Conservation (phyloP, 2,888 invertebrate species). For the Busseola fusca region DNA sequence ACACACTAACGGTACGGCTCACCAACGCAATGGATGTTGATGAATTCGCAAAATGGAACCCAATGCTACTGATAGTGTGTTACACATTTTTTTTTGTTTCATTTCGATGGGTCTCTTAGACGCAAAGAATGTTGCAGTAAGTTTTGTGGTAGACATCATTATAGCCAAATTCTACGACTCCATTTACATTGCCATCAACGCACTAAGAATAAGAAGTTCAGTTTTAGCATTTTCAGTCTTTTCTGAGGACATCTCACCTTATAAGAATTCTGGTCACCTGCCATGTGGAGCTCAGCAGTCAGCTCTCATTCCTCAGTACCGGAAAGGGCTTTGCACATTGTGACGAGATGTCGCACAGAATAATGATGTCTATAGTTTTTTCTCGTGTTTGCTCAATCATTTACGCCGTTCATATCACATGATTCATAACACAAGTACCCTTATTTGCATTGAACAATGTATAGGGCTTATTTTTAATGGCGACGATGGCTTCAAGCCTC, state of each 20-base stretch:
- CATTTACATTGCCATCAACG: neutral
- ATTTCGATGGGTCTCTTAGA: too few species aligned
- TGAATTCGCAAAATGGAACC: too few species aligned
- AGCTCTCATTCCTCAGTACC: conserved; percentile 23
- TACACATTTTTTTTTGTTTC: too few species aligned
- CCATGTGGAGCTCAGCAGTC: neutral
- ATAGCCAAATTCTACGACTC: too few species aligned
- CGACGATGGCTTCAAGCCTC: neutral
- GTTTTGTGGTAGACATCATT: too few species aligned
- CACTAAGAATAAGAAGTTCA: neutral
- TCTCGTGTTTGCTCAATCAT: conserved; percentile 43
- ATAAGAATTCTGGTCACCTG: neutral
- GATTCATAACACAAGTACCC: conserved; percentile 36
- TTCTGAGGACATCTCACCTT: neutral
- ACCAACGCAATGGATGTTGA: too few species aligned
- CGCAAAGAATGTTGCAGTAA: too few species aligned
- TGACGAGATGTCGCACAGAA: conserved; percentile 38
- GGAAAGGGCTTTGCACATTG: conserved; percentile 45
- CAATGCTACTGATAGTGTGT: too few species aligned
- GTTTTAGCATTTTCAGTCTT: neutral
- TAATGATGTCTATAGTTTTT: conserved; percentile 39
- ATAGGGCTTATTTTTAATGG: conserved; percentile 18
- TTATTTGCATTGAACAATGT: conserved; percentile 55
- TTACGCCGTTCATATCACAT: conserved; percentile 53
- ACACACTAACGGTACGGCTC: too few species aligned